A percentile compares a stretch with the other conserved stretches of the same genome.
Evolutionary conservation across 2,888 invertebrate genomes (phyloP).

Genomic region (Athripsodes cinereus): DNA sequence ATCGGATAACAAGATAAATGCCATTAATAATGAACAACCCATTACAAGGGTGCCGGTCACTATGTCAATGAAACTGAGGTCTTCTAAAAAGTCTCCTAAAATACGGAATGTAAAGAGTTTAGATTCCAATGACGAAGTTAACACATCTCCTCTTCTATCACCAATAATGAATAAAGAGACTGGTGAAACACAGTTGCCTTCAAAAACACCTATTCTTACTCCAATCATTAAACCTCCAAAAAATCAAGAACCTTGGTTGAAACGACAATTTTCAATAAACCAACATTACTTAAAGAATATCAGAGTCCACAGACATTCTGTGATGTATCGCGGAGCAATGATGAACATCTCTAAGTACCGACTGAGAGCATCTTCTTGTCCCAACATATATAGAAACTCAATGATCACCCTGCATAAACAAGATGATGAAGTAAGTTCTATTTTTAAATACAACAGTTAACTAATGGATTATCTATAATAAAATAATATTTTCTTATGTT

Average conservation of each 20-base stretch:
- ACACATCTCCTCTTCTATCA: slow-evolving; percentile 16
- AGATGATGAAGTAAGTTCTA: slow-evolving; percentile 58
- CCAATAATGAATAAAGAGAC: slow-evolving; percentile 26
- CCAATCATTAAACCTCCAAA: slow-evolving; percentile 24
- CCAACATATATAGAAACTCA: slow-evolving; percentile 85
- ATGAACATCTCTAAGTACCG: slow-evolving; percentile 76
- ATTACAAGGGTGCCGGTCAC: slow-evolving; percentile 51
- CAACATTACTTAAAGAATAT: slow-evolving; percentile 63
- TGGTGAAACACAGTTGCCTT: slow-evolving; percentile 30
- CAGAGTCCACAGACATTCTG: slow-evolving; percentile 69
- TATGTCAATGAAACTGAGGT: slow-evolving; percentile 57
- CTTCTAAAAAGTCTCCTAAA: slow-evolving; percentile 30
- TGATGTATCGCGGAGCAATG: slow-evolving; percentile 82
- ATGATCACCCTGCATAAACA: slow-evolving; percentile 78
- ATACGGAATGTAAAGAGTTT: slow-evolving; percentile 15
- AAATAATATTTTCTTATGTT: too few relatives aligned
- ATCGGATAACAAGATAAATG: slow-evolving; percentile 56
- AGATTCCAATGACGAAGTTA: slow-evolving; percentile 23
- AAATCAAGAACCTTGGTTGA: slow-evolving; percentile 37
- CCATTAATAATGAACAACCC: slow-evolving; percentile 36
- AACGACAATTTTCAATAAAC: slow-evolving; percentile 52
- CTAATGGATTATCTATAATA: too few relatives aligned
- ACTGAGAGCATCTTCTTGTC: slow-evolving; percentile 82
- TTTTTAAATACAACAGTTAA: background rate
- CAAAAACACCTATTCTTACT: slow-evolving; percentile 14